Evolutionary conservation across 2,797 vertebrate species (phyloP).

Genomic region (Pangasius macronema): DNA sequence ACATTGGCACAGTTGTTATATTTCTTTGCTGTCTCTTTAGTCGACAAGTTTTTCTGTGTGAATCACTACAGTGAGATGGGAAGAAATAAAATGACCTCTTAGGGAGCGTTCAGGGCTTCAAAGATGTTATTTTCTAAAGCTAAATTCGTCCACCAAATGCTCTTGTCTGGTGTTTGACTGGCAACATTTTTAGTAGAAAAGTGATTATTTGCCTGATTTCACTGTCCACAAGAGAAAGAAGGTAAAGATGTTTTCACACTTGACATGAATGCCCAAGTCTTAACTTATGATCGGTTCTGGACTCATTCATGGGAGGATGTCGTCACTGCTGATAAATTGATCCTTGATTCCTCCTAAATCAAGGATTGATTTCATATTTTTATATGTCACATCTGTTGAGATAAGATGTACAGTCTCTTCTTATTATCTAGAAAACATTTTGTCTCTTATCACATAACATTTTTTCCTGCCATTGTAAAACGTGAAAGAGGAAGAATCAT

Average conservation of each 20-base stretch:
- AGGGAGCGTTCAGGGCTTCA: too few species aligned
- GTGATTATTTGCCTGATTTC: slow-evolving; percentile 36
- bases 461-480: neutral
- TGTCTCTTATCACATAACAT: neutral
- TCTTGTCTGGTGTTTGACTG: neutral
- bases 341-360: neutral
- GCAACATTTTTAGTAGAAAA: slow-evolving; percentile 2
- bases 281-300: neutral
- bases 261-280: neutral
- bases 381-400: neutral
- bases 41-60: slow-evolving; percentile 8
- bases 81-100: too few species aligned
- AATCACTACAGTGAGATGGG: neutral
- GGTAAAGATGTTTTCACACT: neutral
- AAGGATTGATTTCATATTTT: neutral
- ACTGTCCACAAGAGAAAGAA: neutral
- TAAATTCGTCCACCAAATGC: slow-evolving; percentile 37
- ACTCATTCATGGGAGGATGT: neutral
- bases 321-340: neutral
- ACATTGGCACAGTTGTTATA: neutral
- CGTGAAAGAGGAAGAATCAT: slow-evolving; percentile 13
- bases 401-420: neutral
- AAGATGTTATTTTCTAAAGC: neutral
- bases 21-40: neutral
- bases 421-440: neutral